Percentiles rank a stretch among this genome's conserved stretches.
Conservation (phyloP, 1,140 invertebrate species). For the Contarinia nasturtii region DNA sequence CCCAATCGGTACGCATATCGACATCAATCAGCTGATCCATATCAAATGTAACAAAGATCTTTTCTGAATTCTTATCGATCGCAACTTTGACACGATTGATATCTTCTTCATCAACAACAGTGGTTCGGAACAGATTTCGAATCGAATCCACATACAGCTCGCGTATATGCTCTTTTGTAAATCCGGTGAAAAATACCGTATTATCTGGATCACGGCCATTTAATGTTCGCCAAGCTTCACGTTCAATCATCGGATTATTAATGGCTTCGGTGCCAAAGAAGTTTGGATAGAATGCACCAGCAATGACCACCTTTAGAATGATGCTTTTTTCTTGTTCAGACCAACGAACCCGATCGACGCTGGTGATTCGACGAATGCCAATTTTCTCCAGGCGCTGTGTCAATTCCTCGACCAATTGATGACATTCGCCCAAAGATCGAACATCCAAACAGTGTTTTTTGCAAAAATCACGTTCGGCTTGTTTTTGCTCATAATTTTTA, state of each 20-base stretch:
- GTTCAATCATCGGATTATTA: constrained; percentile 32
- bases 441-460: too few relatives aligned
- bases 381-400: constrained; percentile 32
- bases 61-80: constrained; percentile 32
- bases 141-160: constrained; percentile 42
- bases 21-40: constrained; percentile 7
- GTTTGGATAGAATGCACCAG: constrained; percentile 75
- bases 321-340: constrained; percentile 29
- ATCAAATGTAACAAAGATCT: constrained; percentile 39
- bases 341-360: constrained; percentile 21
- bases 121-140: constrained; percentile 28
- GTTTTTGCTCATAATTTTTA: too few relatives aligned
- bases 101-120: constrained; percentile 20
- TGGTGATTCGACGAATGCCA: constrained; percentile 25
- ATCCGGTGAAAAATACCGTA: constrained; percentile 51
- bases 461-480: too few relatives aligned
- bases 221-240: constrained; percentile 36
- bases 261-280: constrained; percentile 47
- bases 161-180: constrained; percentile 48
- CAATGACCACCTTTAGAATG: constrained; percentile 40
- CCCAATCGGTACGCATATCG: constrained; percentile 2
- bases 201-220: constrained; percentile 49
- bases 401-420: constrained; percentile 49
- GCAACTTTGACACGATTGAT: constrained; percentile 28
- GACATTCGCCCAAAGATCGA: constrained; percentile 44